These are phyloP conservation scores for Eidolon helvum DNA, from an alignment of 2,113 vertebrate species.

Conservation along the genomic window DNA sequence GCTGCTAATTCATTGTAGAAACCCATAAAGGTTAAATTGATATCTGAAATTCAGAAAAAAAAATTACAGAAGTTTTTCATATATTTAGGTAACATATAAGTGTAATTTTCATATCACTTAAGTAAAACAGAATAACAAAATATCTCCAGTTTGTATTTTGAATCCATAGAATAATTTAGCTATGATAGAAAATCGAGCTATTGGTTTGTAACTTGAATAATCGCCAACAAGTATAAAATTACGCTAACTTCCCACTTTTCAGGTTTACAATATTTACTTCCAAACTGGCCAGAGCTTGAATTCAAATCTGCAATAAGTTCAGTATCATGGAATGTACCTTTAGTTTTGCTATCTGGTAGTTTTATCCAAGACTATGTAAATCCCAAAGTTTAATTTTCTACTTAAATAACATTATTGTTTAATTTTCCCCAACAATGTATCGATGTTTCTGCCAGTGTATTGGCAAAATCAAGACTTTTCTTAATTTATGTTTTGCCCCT, in stretches of 20 bases:
- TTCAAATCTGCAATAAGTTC: not conserved
- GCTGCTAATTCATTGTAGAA: not conserved
- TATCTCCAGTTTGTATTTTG: not conserved
- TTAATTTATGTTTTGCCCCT: not conserved
- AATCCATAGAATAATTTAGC: not conserved
- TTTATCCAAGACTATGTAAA: not conserved
- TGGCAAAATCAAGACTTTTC: constrained; percentile 3
- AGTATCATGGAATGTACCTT: not conserved
- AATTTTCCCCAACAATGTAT: not conserved
- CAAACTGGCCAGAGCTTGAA: not conserved
- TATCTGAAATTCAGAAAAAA: constrained; percentile 9
- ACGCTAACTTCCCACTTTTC: not conserved
- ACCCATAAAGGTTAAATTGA: not conserved
- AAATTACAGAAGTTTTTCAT: not conserved
- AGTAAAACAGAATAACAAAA: not conserved
- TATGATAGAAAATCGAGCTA: not conserved
- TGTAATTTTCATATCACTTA: not conserved
- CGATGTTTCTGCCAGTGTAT: not conserved
- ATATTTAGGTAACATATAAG: not conserved
- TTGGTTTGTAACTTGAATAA: not conserved
- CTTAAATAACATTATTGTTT: not conserved
- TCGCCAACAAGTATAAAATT: not conserved
- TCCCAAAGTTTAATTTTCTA: not conserved
- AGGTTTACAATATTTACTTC: not conserved
- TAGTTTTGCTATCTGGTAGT: not conserved